These are phyloP conservation scores for Zoanthus gigantus DNA, from an alignment of 92 coral and sea anemone genomes.

Conservation along the genomic window DNA sequence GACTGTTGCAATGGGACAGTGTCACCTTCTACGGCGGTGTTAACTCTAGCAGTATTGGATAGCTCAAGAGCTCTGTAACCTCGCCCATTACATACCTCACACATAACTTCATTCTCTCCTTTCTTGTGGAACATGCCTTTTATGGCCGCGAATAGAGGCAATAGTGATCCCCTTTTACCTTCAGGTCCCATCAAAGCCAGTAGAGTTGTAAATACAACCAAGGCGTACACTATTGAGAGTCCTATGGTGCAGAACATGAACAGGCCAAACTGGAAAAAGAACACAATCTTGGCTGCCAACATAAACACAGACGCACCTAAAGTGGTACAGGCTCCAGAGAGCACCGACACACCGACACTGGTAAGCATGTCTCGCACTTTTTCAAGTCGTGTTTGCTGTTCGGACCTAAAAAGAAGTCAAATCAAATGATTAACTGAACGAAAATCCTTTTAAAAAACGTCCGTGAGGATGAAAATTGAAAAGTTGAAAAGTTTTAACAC, in stretches of 20 bases:
- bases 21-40: background rate
- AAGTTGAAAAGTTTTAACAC: no score
- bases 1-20: background rate
- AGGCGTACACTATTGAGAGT: conserved; percentile 86
- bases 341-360: conserved; percentile 92
- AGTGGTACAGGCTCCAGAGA: conserved; percentile 95
- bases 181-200: conserved; percentile 92
- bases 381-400: conserved; percentile 70
- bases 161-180: conserved; percentile 89
- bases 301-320: conserved; percentile 96
- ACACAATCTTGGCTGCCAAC: conserved; percentile 97
- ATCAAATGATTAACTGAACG: background rate
- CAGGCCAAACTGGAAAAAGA: conserved; percentile 95
- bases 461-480: no score
- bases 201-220: conserved; percentile 86
- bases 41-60: background rate
- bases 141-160: conserved; percentile 61
- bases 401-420: conserved; percentile 51
- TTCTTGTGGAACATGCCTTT: conserved; percentile 59
- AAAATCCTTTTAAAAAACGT: no score
- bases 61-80: conserved; percentile 62
- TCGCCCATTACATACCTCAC: conserved; percentile 77
- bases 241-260: conserved; percentile 98
- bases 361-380: conserved; percentile 87
- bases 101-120: conserved; percentile 62